Base-by-base conservation (phyloP, 1,140 invertebrate species). In the Rhyzopertha dominica region DNA sequence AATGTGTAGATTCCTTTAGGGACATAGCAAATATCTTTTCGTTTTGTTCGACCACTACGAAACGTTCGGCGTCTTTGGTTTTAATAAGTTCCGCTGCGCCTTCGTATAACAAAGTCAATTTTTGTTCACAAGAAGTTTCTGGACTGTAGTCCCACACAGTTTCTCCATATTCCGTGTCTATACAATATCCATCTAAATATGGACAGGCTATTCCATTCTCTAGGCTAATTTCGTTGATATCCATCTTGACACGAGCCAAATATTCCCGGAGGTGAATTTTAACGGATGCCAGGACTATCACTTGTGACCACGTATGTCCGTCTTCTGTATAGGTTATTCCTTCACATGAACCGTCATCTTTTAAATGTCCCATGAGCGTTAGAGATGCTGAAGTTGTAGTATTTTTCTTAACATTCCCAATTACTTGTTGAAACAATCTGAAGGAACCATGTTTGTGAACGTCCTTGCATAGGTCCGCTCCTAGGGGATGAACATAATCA, bases 161-260 rank as follows among this genome's bases (percentile, higher is more conserved):
- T 30, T 47, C 44, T 20, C 37, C 44, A 16, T 31, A 5, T 4
- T 18, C 13, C 2, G 34, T 16, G 22, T 46, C 43, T 18, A 46
- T 38, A 20, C 43, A 46, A 38, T 47, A 47, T 28, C 28, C 29
- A 9, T 23, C 13, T 12, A 47, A 10, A 16, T 40, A 47, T 22
- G 37, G 19, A 20, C 43, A 46, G 8, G 19, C 22, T 16, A 41
- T 24, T n/a, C 44, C 44, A 20, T 37, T 30, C 13, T 13, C 5
- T 30, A 47, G 29, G 10, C 18, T 41, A 13, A 47, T 37, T 20
- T 41, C 16, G 29, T 47, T 37, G 5, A 32, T 13, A 12, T 34
- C 45, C 18, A 41, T 10, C 13, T 47, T 47, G 3, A 47, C 26
- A n/a, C n/a, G 14, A 4, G 37, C 38, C 12, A 30, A 17, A 23